These are phyloP conservation scores for Drosophila fungiperda DNA, from an alignment of 2,888 invertebrate genomes.

Conservation along the genomic window DNA sequence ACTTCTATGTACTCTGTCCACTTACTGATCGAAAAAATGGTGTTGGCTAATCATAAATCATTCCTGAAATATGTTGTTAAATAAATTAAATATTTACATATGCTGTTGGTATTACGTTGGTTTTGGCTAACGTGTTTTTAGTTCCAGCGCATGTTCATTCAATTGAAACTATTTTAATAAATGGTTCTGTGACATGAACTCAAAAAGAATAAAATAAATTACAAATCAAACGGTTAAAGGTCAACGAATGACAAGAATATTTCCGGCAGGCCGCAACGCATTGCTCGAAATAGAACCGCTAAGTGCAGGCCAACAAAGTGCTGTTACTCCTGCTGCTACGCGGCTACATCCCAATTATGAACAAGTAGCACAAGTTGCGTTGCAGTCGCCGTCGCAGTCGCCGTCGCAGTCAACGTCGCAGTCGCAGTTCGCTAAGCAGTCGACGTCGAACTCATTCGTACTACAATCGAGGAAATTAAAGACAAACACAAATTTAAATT, in stretches of 20 bases:
- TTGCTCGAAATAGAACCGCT: constrained; percentile 59
- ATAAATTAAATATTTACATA: neutral
- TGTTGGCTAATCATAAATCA: constrained; percentile 40
- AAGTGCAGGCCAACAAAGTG: constrained; percentile 69
- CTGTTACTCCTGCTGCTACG: constrained; percentile 66
- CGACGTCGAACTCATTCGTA: constrained; percentile 13
- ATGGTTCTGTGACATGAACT: constrained; percentile 30
- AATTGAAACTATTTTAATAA: constrained; percentile 11
- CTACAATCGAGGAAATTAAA: constrained; percentile 46
- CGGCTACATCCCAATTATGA: constrained; percentile 66
- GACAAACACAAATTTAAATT: constrained; percentile 53
- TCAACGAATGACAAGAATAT: constrained; percentile 75
- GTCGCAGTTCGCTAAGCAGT: constrained; percentile 9
- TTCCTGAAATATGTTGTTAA: constrained; percentile 8
- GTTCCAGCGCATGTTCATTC: constrained; percentile 1
- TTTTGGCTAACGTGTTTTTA: neutral
- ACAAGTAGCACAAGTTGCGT: constrained; percentile 32
- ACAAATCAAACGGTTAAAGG: constrained; percentile 64
- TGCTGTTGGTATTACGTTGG: neutral
- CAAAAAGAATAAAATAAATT: constrained; percentile 5
- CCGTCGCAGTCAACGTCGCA: constrained; percentile 8
- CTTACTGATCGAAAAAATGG: constrained; percentile 17
- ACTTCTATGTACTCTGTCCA: constrained; percentile 30
- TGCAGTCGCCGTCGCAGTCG: constrained; percentile 17
- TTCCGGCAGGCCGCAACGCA: constrained; percentile 69